phyloP scores from a whole-genome alignment of 2,888 invertebrate genomes.

The Drosophila multiciliata region DNA sequence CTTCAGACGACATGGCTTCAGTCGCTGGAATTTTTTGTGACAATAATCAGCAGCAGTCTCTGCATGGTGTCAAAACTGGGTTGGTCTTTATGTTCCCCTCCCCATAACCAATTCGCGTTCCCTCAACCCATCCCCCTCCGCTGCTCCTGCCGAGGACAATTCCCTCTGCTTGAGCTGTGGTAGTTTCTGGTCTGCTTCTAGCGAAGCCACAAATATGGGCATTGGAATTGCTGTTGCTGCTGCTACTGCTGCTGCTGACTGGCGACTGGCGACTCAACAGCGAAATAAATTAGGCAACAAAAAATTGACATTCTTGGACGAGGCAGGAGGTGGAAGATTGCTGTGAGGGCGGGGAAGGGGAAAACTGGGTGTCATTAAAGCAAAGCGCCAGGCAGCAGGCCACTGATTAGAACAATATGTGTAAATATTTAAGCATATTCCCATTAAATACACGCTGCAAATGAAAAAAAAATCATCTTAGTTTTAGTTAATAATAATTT shows the following conservation, averaged over 20 bases:
- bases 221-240: constrained; percentile 27
- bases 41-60: constrained; percentile 81
- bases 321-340: not conserved
- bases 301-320: constrained; percentile 71
- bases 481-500: not conserved
- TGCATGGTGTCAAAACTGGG: constrained; percentile 69
- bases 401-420: constrained; percentile 77
- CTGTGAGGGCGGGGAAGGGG: not conserved
- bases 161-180: constrained; percentile 16
- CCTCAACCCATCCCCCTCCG: not conserved
- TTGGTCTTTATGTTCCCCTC: constrained; percentile 23
- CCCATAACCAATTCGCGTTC: not conserved
- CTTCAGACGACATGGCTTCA: constrained; percentile 43
- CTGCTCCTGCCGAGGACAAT: not conserved
- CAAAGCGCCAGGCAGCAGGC: constrained; percentile 44
- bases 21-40: constrained; percentile 81
- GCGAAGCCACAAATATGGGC: constrained; percentile 58
- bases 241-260: constrained; percentile 14
- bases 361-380: constrained; percentile 56
- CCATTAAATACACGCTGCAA: constrained; percentile 12
- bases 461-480: not conserved
- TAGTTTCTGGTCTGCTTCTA: constrained; percentile 40
- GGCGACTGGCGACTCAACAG: constrained; percentile 35
- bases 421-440: constrained; percentile 68
- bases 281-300: constrained; percentile 75